Evolutionary conservation across 2,113 vertebrate species (phyloP).

Genomic region (Cynocephalus volans): DNA sequence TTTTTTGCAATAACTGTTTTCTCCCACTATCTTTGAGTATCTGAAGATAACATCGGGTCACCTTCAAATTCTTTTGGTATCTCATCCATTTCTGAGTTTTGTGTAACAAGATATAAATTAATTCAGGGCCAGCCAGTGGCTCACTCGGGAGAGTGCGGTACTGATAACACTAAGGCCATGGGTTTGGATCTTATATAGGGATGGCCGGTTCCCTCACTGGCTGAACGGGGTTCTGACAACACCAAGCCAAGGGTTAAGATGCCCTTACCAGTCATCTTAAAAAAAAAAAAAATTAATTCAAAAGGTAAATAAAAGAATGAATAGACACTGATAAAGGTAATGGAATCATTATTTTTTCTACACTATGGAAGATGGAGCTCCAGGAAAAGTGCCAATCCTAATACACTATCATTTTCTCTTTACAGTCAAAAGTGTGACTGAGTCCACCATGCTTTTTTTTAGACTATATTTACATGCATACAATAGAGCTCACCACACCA

Average conservation of each 20-base stretch:
- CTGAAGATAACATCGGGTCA: neutral
- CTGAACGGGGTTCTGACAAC: too few relatives aligned
- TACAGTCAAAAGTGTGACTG: neutral
- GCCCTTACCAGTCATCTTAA: too few relatives aligned
- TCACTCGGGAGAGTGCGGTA: too few relatives aligned
- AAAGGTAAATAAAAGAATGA: conserved; percentile 19
- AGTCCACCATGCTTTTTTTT: neutral
- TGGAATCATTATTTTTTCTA: neutral
- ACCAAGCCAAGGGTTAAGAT: too few relatives aligned
- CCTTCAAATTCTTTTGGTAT: conserved; percentile 43
- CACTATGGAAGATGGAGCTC: neutral
- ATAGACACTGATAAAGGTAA: neutral
- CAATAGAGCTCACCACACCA: neutral
- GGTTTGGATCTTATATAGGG: too few relatives aligned
- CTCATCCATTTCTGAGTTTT: neutral
- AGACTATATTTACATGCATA: neutral
- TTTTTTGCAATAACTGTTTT: neutral
- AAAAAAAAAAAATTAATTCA: neutral
- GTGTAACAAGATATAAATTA: neutral
- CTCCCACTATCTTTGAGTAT: neutral
- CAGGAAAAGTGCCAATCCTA: neutral
- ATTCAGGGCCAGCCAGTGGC: neutral
- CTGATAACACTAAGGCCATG: too few relatives aligned
- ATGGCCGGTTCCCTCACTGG: too few relatives aligned
- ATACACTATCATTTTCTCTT: neutral